Base-by-base conservation (phyloP, 2,113 vertebrate genomes). In the Monopterus albus region DNA sequence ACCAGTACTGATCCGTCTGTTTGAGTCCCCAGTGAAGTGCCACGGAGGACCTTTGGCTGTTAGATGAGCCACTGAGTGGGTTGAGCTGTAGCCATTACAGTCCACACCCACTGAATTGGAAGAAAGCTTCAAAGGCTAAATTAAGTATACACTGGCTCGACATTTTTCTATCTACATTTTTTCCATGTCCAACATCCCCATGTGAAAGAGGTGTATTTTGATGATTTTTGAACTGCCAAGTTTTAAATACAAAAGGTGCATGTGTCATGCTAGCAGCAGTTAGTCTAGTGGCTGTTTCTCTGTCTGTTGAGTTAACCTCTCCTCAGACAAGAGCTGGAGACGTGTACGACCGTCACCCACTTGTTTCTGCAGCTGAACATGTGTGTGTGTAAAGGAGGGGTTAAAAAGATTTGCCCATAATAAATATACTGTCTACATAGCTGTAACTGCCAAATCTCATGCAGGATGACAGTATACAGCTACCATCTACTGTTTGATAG, bases 1-100 rank as follows among this genome's bases (percentile, higher is more conserved):
- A 96, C 79, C 97, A 98, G 91, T 99, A 96, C 95, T 98, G 89
- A 96, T 53, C 52, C 12, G 28, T 20, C 58, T 42, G 15, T 2
- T 42, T 50, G 7, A 63, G 67, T 75, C 56, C 23, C 2, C 4
- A 14, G 75, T 59, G 77, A 71, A 56, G 80, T 6, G 47, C 53
- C 71, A 21, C 59, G 3, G 62, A 68, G 53, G 59, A 72, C 36
- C 84, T 61, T 73, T 31, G 36, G 83, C 78, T 8, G 56, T 78
- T 29, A 65, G 59, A 63, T 50, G 67, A 75, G 84, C 81, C 71
- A 25, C 55, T 18, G 51, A 72, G 65, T 52, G 71, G 76, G 74
- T 62, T 3, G 13, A 42, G 60, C 74, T 65, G 70, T 66, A 45
- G 45, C 74, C 73, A 46, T 75, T 55, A 65, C 61, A 67, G 64